phyloP scores from a whole-genome alignment of 2,888 invertebrate genomes.

The Agrotis ipsilon region DNA sequence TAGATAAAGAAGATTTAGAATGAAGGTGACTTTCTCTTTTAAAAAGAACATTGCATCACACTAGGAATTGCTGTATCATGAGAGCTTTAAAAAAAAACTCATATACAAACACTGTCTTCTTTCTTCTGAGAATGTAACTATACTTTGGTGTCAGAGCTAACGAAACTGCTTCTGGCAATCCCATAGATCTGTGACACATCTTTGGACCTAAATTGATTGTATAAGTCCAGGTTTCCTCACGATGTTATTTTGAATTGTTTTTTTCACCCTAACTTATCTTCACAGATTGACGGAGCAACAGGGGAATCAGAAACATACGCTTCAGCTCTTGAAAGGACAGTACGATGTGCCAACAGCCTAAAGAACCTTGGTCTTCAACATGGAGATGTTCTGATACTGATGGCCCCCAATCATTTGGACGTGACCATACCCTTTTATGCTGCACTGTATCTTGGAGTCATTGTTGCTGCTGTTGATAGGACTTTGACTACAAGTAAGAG shows the following conservation, averaged over 20 bases:
- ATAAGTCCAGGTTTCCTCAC: too few relatives aligned
- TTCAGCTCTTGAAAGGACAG: slow-evolving; percentile 79
- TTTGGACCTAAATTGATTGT: too few relatives aligned
- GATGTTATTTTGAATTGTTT: not conserved
- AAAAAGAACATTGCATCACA: too few relatives aligned
- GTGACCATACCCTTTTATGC: slow-evolving; percentile 86
- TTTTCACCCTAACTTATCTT: not conserved
- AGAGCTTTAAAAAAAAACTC: too few relatives aligned
- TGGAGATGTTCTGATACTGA: slow-evolving; percentile 85
- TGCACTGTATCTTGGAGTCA: slow-evolving; percentile 83
- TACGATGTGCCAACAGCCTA: slow-evolving; percentile 83
- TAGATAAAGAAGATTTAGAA: too few relatives aligned
- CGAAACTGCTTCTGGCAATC: too few relatives aligned
- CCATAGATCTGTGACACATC: too few relatives aligned
- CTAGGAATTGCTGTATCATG: too few relatives aligned
- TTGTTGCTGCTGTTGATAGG: slow-evolving; percentile 77
- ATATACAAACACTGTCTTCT: too few relatives aligned
- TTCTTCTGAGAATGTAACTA: too few relatives aligned
- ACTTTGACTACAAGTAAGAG: slow-evolving; percentile 71
- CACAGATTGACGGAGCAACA: slow-evolving; percentile 85
- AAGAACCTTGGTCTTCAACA: slow-evolving; percentile 77
- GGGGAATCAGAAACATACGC: slow-evolving; percentile 82
- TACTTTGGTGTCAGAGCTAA: too few relatives aligned
- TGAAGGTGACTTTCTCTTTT: too few relatives aligned
- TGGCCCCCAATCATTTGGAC: slow-evolving; percentile 87